Percentiles rank a stretch among this genome's conserved stretches.
These are phyloP conservation scores for Leptarthrus brevirostris DNA, from an alignment of 2,888 invertebrate genomes.

Conservation along the genomic window DNA sequence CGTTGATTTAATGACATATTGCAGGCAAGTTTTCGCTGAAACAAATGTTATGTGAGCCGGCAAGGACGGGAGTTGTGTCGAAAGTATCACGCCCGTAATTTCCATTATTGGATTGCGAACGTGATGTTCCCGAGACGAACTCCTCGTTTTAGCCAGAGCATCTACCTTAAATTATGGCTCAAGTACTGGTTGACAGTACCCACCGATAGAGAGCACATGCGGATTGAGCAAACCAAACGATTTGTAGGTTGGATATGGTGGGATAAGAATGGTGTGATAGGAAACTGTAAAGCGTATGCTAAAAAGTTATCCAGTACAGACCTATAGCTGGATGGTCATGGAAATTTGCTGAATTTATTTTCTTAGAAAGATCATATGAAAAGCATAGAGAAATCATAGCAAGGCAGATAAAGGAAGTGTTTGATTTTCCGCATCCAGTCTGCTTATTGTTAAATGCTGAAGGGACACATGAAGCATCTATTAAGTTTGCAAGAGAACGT, in stretches of 20 bases:
- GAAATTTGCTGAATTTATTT: conserved; percentile 95
- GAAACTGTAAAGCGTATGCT: conserved; percentile 95
- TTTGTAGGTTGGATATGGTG: conserved; percentile 93
- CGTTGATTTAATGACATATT: too few species aligned
- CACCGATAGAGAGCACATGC: too few species aligned
- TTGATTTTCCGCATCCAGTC: conserved; percentile 89
- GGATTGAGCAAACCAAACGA: too few species aligned
- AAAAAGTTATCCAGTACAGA: conserved; percentile 90
- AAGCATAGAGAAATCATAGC: conserved; percentile 88
- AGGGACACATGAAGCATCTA: conserved; percentile 90
- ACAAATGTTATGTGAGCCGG: too few species aligned
- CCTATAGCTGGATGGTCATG: conserved; percentile 97
- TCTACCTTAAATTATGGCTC: too few species aligned
- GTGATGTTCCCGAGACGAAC: too few species aligned
- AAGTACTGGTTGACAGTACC: too few species aligned
- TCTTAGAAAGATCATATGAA: conserved; percentile 90
- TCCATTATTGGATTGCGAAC: too few species aligned
- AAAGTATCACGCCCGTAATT: too few species aligned
- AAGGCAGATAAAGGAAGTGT: conserved; percentile 81
- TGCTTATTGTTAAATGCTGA: conserved; percentile 92
- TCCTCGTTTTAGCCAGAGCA: too few species aligned
- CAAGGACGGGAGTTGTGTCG: too few species aligned
- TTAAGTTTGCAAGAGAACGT: conserved; percentile 87
- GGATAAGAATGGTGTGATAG: conserved; percentile 82
- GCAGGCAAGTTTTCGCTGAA: too few species aligned